Percentiles rank a stretch among this genome's conserved stretches.
phyloP scores from a whole-genome alignment of 2,113 vertebrate genomes.

The Agelaius tricolor region DNA sequence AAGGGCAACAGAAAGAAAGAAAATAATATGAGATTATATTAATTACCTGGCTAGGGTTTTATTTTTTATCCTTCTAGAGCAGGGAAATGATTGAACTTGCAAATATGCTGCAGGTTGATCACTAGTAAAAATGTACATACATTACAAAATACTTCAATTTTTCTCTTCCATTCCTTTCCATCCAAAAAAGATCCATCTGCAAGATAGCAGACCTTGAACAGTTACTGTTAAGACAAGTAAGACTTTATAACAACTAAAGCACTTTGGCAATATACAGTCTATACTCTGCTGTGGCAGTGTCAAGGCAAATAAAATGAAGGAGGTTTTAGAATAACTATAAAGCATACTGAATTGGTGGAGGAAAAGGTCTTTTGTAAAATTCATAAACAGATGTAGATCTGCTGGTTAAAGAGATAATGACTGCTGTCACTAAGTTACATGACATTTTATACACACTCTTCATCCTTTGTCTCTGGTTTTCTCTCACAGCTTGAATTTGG shows the following conservation, averaged over 20 bases:
- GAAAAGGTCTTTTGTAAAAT: not conserved
- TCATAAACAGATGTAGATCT: not conserved
- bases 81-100: not conserved
- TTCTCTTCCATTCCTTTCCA: not conserved
- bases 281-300: not conserved
- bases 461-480: not conserved
- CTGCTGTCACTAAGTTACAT: not conserved
- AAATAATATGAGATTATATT: not conserved
- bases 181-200: not conserved
- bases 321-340: not conserved
- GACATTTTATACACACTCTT: not conserved
- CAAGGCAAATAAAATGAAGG: not conserved
- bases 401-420: not conserved
- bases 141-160: not conserved
- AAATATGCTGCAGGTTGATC: not conserved
- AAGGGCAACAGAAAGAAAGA: not conserved
- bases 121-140: not conserved
- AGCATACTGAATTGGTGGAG: not conserved
- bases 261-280: not conserved
- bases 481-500: slow-evolving; percentile 78
- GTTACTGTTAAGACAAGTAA: not conserved
- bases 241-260: not conserved
- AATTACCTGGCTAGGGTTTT: not conserved
- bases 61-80: not conserved
- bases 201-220: not conserved